Base-by-base conservation (phyloP, 2,797 vertebrate species). In the Epinephelus malabaricus region DNA sequence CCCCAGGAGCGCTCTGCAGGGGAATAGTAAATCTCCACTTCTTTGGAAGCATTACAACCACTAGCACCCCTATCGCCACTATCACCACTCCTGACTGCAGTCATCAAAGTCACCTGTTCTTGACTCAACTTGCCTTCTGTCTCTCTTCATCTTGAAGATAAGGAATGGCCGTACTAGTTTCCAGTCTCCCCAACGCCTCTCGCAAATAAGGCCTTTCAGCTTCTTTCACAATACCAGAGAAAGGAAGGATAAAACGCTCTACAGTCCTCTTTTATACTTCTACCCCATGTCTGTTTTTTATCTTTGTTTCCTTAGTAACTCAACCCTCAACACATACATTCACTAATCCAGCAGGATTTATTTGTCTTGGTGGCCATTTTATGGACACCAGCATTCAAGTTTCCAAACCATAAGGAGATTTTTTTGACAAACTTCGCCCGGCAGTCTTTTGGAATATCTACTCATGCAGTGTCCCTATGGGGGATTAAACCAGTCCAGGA, bases 141-240 rank as follows among this genome's bases (percentile, higher is more conserved):
- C 86, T 78, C 50, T 60, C 62, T 88, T 89, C 84, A 71, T 88
- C 86, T 73, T 49, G 21, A n/a, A 75, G 88, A 92, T 92, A 91
- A 91, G 91, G 78, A 91, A 92, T 89, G 86, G 74, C 86, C 73
- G 2, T 18, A 78, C 76, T 83, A 18, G 80, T 80, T 85, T 76
- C 50, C 69, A 74, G 78, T 64, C 76, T 49, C 46, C 71, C 47
- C 81, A 86, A 88, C 81, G 78, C 93, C 88, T 88, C 90, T 67
- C 18, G 78, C 83, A 91, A 93, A 94, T 93, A 92, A 90, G 81
- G 81, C 79, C 85, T 86, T 85, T 93, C 71, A 88, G 62, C 72
- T 58, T 34, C 6, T 82, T 76, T 84, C 78, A 88, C 86, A 90
- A 91, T 86, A 86, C 81, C 66, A 65, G 76, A 86, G 78, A 92